Percentiles rank a stretch among this genome's conserved stretches.
Conservation (phyloP, 1,140 invertebrate species). For the Papilio polytes region DNA sequence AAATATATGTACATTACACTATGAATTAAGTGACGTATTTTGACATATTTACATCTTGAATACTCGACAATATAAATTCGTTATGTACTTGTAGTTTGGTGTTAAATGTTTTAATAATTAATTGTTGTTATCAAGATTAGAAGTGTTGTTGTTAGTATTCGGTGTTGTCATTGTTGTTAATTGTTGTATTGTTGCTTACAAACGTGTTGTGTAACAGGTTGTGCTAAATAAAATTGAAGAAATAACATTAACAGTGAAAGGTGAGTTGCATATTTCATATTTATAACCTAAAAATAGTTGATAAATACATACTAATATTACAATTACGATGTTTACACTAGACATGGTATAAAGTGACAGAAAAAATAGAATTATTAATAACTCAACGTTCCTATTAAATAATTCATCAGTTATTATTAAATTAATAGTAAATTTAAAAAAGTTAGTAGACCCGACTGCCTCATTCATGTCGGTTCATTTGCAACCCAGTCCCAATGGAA, state of each 20-base stretch:
- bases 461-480: no score
- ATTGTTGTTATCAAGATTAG: constrained; percentile 50
- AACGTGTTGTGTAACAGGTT: constrained; percentile 67
- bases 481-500: no score
- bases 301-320: no score
- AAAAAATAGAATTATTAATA: no score
- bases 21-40: constrained; percentile 28
- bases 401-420: no score
- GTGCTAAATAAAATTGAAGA: constrained; percentile 67
- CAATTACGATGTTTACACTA: not conserved
- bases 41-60: constrained; percentile 11
- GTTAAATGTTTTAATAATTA: constrained; percentile 41
- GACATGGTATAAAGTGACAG: no score
- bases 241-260: constrained; percentile 62
- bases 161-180: constrained; percentile 54
- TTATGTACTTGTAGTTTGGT: constrained; percentile 37
- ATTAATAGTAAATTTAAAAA: no score
- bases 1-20: constrained; percentile 38
- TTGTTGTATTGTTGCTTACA: constrained; percentile 47
- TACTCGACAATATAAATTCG: constrained; percentile 30
- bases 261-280: constrained; percentile 50
- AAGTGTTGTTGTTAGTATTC: constrained; percentile 60
- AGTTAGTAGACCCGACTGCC: no score
- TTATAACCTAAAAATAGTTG: not conserved
- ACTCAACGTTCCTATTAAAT: no score